Conservation (phyloP, 2,797 vertebrate species). For the Fundulus diaphanus region DNA sequence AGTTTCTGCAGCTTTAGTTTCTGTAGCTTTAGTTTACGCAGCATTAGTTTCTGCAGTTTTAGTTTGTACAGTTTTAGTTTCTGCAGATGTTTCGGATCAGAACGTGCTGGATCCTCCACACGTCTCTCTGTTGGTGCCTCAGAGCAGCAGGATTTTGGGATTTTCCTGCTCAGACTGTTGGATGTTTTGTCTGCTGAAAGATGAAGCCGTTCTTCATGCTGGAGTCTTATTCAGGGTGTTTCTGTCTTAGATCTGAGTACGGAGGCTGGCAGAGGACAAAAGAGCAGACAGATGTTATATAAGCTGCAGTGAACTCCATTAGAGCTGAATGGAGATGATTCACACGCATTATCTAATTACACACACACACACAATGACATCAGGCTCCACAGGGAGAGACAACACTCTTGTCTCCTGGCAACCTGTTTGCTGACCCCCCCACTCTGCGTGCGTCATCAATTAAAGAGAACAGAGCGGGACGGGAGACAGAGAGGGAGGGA, state of each 20-base stretch:
- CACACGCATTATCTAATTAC: conserved; percentile 65
- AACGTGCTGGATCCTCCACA: background rate
- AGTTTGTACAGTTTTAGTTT: too few species aligned
- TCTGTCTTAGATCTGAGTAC: conserved; percentile 12
- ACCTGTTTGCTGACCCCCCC: conserved; percentile 37
- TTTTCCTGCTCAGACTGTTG: background rate
- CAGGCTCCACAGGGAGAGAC: conserved; percentile 50
- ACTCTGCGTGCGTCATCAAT: conserved; percentile 63
- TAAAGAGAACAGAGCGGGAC: conserved; percentile 43
- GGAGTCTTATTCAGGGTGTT: background rate
- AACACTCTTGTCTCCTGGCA: conserved; percentile 54
- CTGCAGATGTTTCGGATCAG: background rate
- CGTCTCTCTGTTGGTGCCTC: background rate
- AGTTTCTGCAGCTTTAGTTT: too few species aligned
- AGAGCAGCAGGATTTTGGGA: background rate
- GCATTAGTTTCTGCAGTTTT: too few species aligned
- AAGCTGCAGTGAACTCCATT: conserved; percentile 60
- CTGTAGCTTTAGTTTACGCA: too few species aligned
- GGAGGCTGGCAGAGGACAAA: conserved; percentile 34
- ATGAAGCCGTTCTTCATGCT: background rate
- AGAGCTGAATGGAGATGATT: conserved; percentile 63
- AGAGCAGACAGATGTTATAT: conserved; percentile 54
- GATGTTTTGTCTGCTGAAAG: background rate
- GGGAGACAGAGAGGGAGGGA: conserved; percentile 15
- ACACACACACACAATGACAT: conserved; percentile 54